phyloP scores from a whole-genome alignment of 2,888 invertebrate species.

The Fragum whitleyi region DNA sequence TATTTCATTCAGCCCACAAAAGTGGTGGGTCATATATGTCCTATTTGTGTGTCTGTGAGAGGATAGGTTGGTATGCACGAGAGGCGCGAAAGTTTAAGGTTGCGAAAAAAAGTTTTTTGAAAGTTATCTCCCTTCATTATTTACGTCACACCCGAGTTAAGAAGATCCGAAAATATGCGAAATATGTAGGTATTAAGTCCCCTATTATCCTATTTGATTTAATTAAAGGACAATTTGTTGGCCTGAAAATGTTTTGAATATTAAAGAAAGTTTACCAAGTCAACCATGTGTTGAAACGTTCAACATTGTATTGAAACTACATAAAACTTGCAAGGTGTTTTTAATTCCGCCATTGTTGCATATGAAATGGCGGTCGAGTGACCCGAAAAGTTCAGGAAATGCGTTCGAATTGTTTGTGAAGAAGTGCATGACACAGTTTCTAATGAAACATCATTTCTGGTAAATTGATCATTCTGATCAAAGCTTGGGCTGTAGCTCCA shows the following conservation, averaged over 20 bases:
- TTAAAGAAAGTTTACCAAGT: background rate
- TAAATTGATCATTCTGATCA: no score
- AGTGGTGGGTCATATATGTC: no score
- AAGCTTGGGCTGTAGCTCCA: no score
- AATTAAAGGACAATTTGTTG: background rate
- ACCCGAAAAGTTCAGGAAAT: slow-evolving; percentile 27
- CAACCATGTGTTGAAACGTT: background rate
- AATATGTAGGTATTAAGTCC: slow-evolving; percentile 61
- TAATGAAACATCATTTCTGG: no score
- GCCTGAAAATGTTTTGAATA: background rate
- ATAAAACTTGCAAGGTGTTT: slow-evolving; percentile 38
- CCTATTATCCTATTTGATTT: background rate
- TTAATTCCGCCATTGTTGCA: slow-evolving; percentile 35
- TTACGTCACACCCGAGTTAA: slow-evolving; percentile 60
- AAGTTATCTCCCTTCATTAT: slow-evolving; percentile 44
- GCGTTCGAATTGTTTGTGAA: background rate
- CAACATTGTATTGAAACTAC: background rate
- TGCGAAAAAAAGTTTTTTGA: background rate
- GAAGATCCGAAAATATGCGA: slow-evolving; percentile 60
- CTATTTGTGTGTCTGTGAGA: no score
- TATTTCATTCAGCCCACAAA: no score
- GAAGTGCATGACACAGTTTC: background rate
- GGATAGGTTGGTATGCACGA: no score
- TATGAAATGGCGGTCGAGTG: slow-evolving; percentile 36
- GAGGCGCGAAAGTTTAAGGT: background rate